Evolutionary conservation across 1,140 invertebrate species (phyloP).

Genomic region (Apis laboriosa): DNA sequence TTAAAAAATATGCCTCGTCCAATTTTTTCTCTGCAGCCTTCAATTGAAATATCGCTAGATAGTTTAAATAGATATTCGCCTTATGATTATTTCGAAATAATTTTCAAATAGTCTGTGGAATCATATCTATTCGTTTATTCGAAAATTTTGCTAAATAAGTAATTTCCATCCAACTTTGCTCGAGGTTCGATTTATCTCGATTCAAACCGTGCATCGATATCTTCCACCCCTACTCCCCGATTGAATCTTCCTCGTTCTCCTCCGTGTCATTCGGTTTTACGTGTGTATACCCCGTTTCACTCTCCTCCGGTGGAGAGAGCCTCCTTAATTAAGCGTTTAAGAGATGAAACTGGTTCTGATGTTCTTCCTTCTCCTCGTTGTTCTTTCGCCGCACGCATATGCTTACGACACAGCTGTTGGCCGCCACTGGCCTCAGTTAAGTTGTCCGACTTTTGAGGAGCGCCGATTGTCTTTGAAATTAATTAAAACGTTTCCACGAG

Average conservation of each 20-base stretch:
- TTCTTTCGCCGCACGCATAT: constrained; percentile 53
- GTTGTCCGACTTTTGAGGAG: constrained; percentile 43
- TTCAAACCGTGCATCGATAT: constrained; percentile 31
- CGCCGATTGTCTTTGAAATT: constrained; percentile 57
- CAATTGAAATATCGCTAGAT: too few relatives aligned
- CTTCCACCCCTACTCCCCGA: neutral
- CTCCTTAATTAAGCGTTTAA: constrained; percentile 78
- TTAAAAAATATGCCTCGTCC: too few relatives aligned
- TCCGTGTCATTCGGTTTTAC: constrained; percentile 64
- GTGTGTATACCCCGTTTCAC: constrained; percentile 67
- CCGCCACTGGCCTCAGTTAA: constrained; percentile 24
- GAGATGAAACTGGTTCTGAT: constrained; percentile 74
- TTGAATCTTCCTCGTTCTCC: constrained; percentile 14
- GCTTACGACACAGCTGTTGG: constrained; percentile 51
- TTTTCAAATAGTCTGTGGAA: too few relatives aligned
- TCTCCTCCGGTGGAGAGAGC: constrained; percentile 31
- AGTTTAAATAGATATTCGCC: too few relatives aligned
- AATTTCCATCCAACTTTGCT: too few relatives aligned
- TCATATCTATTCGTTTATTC: too few relatives aligned
- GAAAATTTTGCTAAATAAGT: too few relatives aligned
- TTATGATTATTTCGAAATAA: too few relatives aligned
- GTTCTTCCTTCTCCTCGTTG: constrained; percentile 51
- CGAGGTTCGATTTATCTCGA: too few relatives aligned
- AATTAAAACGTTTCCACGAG: constrained; percentile 48
- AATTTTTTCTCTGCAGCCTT: too few relatives aligned